Conservation (phyloP, 2,797 vertebrate genomes). For the Urocyon cinereoargenteus region DNA sequence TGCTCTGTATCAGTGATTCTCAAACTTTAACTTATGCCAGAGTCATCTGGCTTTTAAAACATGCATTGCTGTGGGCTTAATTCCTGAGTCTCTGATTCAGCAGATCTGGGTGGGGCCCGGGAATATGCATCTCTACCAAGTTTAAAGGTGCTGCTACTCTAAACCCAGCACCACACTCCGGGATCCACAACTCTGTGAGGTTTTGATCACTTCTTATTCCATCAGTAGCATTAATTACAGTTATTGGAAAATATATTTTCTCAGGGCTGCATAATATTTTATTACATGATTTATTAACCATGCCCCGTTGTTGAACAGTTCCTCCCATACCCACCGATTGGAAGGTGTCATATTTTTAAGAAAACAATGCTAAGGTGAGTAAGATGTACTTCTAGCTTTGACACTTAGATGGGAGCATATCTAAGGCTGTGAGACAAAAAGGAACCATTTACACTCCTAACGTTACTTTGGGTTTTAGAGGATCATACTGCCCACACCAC, state of each 20-base stretch:
- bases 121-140: background rate
- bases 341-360: background rate
- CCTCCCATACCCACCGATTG: background rate
- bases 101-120: background rate
- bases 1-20: background rate
- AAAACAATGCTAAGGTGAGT: background rate
- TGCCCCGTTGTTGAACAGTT: background rate
- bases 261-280: background rate
- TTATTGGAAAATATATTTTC: constrained; percentile 9
- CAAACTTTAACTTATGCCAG: background rate
- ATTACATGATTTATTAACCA: background rate
- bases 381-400: background rate
- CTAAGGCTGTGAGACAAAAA: background rate
- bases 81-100: background rate
- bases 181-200: background rate
- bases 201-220: background rate
- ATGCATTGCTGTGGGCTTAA: background rate
- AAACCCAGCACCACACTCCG: background rate
- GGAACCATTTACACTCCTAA: background rate
- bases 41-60: background rate
- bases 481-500: background rate
- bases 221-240: background rate
- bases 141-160: background rate
- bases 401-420: background rate
- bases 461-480: background rate